Base-by-base conservation (phyloP, 2,888 invertebrate species). In the Trichogramma dendrolimi region DNA sequence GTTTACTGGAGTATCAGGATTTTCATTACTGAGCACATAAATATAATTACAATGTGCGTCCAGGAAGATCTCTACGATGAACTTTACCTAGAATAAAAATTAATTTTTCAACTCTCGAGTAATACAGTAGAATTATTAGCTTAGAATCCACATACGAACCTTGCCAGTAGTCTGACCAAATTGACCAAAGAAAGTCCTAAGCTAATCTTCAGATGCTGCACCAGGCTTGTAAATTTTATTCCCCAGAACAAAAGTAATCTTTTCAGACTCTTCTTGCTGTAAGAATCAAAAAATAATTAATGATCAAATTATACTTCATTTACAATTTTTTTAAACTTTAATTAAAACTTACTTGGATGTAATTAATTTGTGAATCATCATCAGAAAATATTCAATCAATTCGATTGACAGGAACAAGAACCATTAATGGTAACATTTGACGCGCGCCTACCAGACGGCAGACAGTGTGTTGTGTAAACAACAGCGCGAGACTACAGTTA, bases 21-120 rank as follows among this genome's bases (percentile, higher is more conserved):
- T 83, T 97, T 97, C 79, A 98, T 86, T 75, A 99, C 98, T 72
- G 96, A 96, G 84, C 98, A 99, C 99, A 99, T 99, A 84, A 96
- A 99, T 75, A 14, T 14, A 99, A 84, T 85, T 99, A 99, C 82
- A 99, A 82, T 67, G 99, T 98, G 81, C 98, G 92, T 63, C 95
- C 94, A 57, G 93, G 89, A 74, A 97, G 83, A 78, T 98, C 97
- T 68, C 88, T 86, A 74, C 96, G 86, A 66, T 94, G 85, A 70
- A 96, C 91, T 82, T 94, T 95, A 69, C 94, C 94, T 96, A 96
- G 82, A 14, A 84, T 82, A 65, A 46, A 59, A 41, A 61, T 10
- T 42, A 49, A 44, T 10, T 14, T 14, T 14, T 14, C 14, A 14
- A 14, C 14, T 14, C 14, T 14, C 14, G 2, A 14, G 14, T 14